Evolutionary conservation across 1,140 invertebrate genomes (phyloP).

Genomic region (Tetramorium simillimum): DNA sequence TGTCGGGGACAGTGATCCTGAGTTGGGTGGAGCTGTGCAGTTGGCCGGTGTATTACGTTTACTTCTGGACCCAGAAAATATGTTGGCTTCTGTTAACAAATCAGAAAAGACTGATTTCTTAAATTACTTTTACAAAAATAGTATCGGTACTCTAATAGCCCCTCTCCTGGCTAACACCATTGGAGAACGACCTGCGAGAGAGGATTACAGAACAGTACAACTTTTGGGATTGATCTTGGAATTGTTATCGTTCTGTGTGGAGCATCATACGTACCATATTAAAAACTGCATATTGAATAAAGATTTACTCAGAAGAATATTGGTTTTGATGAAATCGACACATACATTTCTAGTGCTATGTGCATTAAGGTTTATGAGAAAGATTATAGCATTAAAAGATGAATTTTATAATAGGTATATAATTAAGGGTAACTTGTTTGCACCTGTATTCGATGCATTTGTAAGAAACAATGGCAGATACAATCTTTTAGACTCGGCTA

Average conservation of each 20-base stretch:
- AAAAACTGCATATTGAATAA: conserved; percentile 99
- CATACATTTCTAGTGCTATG: conserved; percentile 99
- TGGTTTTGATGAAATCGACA: conserved; percentile 98
- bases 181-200: conserved; percentile 93
- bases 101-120: conserved; percentile 99
- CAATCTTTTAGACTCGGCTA: conserved; percentile 99
- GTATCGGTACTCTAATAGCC: conserved; percentile 97
- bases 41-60: conserved; percentile 97
- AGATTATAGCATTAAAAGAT: conserved; percentile 98
- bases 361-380: conserved; percentile 98
- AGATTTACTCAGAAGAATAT: conserved; percentile 96
- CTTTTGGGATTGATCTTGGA: conserved; percentile 97
- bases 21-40: conserved; percentile 98
- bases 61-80: conserved; percentile 99
- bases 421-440: conserved; percentile 97
- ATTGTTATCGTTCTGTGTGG: conserved; percentile 99
- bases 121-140: conserved; percentile 99
- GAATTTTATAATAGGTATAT: conserved; percentile 99
- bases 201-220: conserved; percentile 98
- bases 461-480: conserved; percentile 98
- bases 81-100: conserved; percentile 97
- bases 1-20: conserved; percentile 93
- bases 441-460: conserved; percentile 98
- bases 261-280: conserved; percentile 99
- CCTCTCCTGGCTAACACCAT: conserved; percentile 96